phyloP scores from a whole-genome alignment of 2,888 invertebrate genomes.

The Brachyopa scutellaris region DNA sequence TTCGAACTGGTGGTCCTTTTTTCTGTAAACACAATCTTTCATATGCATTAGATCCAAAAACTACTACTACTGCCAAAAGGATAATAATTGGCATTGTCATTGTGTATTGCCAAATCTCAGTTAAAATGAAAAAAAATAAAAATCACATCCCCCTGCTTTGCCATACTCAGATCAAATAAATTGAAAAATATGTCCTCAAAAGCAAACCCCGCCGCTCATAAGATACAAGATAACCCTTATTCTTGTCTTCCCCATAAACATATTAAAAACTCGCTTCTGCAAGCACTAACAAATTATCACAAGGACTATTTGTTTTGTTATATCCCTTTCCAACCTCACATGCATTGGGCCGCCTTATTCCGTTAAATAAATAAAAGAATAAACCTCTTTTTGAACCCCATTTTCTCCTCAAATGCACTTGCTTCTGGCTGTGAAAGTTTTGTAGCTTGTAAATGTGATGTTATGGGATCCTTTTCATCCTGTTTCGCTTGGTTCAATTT shows the following conservation, averaged over 20 bases:
- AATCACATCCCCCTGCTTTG: neutral
- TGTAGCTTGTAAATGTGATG: constrained; percentile 63
- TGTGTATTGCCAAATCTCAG: neutral
- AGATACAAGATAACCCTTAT: constrained; percentile 29
- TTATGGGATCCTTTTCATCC: constrained; percentile 44
- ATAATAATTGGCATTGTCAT: neutral
- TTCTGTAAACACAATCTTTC: no score
- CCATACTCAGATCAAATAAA: constrained; percentile 20
- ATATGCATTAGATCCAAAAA: no score
- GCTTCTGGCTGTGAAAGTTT: constrained; percentile 70
- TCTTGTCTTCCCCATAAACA: constrained; percentile 42
- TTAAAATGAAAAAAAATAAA: neutral
- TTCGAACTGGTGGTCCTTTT: no score
- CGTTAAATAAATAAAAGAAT: constrained; percentile 40
- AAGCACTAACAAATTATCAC: constrained; percentile 46
- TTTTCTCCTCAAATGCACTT: constrained; percentile 68
- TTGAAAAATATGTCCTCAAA: constrained; percentile 24
- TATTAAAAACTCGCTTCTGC: constrained; percentile 38
- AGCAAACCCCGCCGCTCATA: constrained; percentile 4
- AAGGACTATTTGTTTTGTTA: no score
- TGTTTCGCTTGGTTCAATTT: neutral
- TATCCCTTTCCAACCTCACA: no score
- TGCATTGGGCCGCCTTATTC: constrained; percentile 13
- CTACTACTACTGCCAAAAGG: neutral
- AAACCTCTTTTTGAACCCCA: constrained; percentile 37